These are phyloP conservation scores for Acronicta psi DNA, from an alignment of 2,888 invertebrate species.

Conservation along the genomic window DNA sequence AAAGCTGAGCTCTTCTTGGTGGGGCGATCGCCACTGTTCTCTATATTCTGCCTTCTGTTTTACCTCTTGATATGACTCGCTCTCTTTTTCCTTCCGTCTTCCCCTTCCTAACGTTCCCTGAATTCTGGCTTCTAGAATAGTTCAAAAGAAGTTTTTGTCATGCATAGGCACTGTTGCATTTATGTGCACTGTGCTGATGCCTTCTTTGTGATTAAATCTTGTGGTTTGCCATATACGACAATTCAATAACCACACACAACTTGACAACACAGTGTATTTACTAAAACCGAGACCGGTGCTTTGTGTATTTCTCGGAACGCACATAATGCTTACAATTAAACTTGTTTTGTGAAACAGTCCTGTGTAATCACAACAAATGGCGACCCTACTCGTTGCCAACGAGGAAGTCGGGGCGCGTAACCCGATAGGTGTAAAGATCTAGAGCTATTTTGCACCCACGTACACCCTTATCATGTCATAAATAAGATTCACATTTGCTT, in stretches of 20 bases:
- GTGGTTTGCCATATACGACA: too few species aligned
- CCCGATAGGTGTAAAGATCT: conserved; percentile 54
- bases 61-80: too few species aligned
- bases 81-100: too few species aligned
- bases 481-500: conserved; percentile 29
- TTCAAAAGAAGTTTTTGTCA: too few species aligned
- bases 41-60: too few species aligned
- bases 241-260: not conserved
- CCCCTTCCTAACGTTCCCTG: too few species aligned
- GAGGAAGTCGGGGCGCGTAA: conserved; percentile 55
- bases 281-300: not conserved
- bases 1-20: too few species aligned
- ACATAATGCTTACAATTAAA: conserved; percentile 42
- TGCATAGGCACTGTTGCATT: too few species aligned
- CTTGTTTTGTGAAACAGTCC: conserved; percentile 45
- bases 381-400: conserved; percentile 47
- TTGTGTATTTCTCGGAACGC: conserved; percentile 14
- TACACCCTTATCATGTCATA: conserved; percentile 17
- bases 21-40: too few species aligned
- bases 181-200: too few species aligned
- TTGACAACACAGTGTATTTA: not conserved
- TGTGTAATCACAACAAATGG: conserved; percentile 45
- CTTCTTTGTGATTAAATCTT: too few species aligned
- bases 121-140: too few species aligned
- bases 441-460: conserved; percentile 24